Conservation (phyloP, 2,888 invertebrate species). For the Argynnis bischoffii region DNA sequence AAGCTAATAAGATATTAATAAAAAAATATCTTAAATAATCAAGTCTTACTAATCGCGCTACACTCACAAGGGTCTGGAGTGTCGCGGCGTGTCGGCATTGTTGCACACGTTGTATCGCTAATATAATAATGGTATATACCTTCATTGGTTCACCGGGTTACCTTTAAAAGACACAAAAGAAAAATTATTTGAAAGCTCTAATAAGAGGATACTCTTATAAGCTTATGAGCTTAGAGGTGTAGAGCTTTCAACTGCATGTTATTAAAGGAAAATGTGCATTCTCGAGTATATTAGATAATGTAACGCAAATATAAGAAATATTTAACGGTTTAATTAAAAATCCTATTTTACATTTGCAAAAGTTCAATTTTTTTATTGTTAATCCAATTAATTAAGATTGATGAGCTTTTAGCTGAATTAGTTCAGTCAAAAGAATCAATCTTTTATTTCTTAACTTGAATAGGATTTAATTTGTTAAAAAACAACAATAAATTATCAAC, state of each 20-base stretch:
- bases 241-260: background rate
- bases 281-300: too few species aligned
- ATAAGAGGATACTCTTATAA: slow-evolving; percentile 9
- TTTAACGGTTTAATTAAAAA: too few species aligned
- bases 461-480: too few species aligned
- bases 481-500: too few species aligned
- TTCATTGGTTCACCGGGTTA: slow-evolving; percentile 21
- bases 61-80: slow-evolving; percentile 67
- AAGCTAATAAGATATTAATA: slow-evolving; percentile 1
- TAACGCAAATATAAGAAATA: too few species aligned
- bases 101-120: slow-evolving; percentile 58
- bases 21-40: slow-evolving; percentile 38
- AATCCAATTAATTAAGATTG: too few species aligned
- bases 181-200: slow-evolving; percentile 15
- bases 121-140: slow-evolving; percentile 53
- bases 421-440: too few species aligned
- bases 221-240: background rate
- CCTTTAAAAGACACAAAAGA: slow-evolving; percentile 12
- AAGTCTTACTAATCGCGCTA: slow-evolving; percentile 46
- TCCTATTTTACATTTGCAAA: too few species aligned
- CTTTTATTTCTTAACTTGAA: too few species aligned
- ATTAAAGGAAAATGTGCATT: too few species aligned
- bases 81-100: slow-evolving; percentile 60
- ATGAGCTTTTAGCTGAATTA: too few species aligned
- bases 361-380: too few species aligned